Evolutionary conservation across 35 echinoderm and acorn worm genomes (phyloP), one percentile per base, ranked within the genome.

Genomic region (Anneissia japonica): DNA sequence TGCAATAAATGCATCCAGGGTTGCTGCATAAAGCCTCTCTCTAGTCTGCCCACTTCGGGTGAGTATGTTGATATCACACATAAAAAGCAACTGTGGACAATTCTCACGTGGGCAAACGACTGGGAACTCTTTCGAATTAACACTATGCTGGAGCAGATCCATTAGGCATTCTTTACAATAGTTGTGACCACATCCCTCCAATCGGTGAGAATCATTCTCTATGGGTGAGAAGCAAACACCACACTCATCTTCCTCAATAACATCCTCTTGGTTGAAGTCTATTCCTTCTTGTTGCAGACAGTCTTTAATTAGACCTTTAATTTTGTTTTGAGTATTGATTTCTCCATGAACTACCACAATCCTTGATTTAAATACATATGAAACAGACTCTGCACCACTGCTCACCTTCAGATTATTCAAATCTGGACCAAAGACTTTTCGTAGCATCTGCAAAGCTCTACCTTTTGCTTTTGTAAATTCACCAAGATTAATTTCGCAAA

Each of bases 51-150:
- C 73, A 31, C 74, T 33, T 0, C 39, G 39, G 45, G 38, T 81
- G 7, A 88, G 39, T n/a, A 55, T 41, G 31, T 79, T 78, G 30
- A 88, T 81, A 79, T 88, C 86, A 64, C 86, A 88, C 41, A 88
- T 36, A 31, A 80, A 36, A 21, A 81, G 79, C 21, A 77, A 51
- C 11, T 56, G 75, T 21, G 26, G 46, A 32, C 86, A 88, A 34
- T 36, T 36, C 9, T 77, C 75, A 51, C 76, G 80, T 32, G 40
- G 32, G 19, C 28, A 72, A 73, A 46, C 82, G 11, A 84, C 38
- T 0, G 82, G 82, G 46, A 72, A 84, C 9, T 84, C 82, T 13
- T 84, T 84, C 32, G 46, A 72, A 16, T 46, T 29, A 7, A 72
- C 31, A 32, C 73, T 28, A 28, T 72, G 46, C 19, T 72, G 13